Evolutionary conservation across 2,113 vertebrate species (phyloP), one percentile per base, ranked within the genome.

Genomic region (Ivindomyrus marchei): DNA sequence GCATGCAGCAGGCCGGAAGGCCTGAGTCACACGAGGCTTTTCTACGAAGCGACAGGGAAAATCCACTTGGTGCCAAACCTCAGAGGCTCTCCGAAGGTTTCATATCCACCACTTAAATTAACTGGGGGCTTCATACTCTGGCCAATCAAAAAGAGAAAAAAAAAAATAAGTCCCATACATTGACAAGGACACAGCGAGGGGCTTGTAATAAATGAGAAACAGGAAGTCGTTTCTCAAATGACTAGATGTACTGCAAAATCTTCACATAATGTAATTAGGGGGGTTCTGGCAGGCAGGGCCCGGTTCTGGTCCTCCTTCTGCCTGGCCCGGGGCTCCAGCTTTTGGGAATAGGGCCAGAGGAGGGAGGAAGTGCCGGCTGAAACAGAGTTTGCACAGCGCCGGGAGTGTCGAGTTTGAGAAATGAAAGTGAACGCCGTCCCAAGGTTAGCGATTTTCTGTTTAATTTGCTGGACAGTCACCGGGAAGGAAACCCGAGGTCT

Each of bases 41-140:
- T 94, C 93, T 93, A 92, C 92, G 91, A 49, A 52, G 83, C 45
- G 80, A 91, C 89, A 86, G 88, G 90, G 89, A 93, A 91, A 92
- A 92, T 62, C 88, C 90, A 90, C 86, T 15, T 90, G 92, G 91
- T 90, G 92, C 62, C 87, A 90, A 89, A 88, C 88, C 86, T 88
- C 66, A 19, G 47, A 46, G 36, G 36, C 39, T 90, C 89, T 21
- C 85, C 10, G 89, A 87, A 49, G 50, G n/a, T 56, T 53, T 56
- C 49, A 52, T 42, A n/a, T 36, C 47, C n/a, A 39, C 8, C n/a
- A 53, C 31, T 39, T 53, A 53, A 36, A 87, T 87, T 53, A 87
- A 84, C 19, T 53, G 24, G 39, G 24, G 62, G 19, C 0, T 77
- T 85, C 39, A 84, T 85, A 42, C 49, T 89, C 80, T 42, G 58